Conservation (phyloP, 2,888 invertebrate genomes). For the Ophion obscuratus region DNA sequence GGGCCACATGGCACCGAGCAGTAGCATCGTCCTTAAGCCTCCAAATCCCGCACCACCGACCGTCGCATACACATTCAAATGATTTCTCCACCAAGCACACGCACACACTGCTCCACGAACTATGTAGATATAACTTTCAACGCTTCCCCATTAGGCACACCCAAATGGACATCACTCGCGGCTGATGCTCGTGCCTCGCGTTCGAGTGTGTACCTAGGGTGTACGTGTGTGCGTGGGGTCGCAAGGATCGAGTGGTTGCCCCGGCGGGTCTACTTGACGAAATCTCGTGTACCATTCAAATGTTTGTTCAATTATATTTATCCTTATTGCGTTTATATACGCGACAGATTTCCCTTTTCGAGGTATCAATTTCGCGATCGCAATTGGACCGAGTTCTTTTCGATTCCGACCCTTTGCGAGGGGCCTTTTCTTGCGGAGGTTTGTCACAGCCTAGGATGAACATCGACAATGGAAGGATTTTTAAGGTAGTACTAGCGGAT, state of each 20-base stretch:
- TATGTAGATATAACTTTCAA: conserved; percentile 69
- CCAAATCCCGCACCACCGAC: conserved; percentile 27
- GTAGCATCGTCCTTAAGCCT: conserved; percentile 42
- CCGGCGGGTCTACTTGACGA: conserved; percentile 39
- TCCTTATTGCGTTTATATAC: background rate
- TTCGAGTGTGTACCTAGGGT: conserved; percentile 6
- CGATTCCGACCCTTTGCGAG: too few relatives aligned
- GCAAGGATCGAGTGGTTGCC: conserved; percentile 40
- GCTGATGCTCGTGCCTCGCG: conserved; percentile 36
- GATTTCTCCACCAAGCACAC: conserved; percentile 19
- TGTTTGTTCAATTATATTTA: conserved; percentile 54
- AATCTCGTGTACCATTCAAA: conserved; percentile 54
- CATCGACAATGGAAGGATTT: too few relatives aligned
- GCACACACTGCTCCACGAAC: background rate
- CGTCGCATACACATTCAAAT: conserved; percentile 15
- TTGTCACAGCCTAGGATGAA: too few relatives aligned
- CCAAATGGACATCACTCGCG: conserved; percentile 54
- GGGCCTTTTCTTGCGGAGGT: too few relatives aligned
- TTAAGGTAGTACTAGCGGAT: too few relatives aligned
- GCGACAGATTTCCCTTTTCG: background rate
- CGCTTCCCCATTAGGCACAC: conserved; percentile 63
- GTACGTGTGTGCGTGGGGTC: conserved; percentile 4
- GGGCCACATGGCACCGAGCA: conserved; percentile 79
- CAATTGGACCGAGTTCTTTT: too few relatives aligned
- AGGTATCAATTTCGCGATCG: background rate